A percentile compares a stretch with the other conserved stretches of the same genome.
These are phyloP conservation scores for Mechanitis mazaeus DNA, from an alignment of 2,888 invertebrate species.

Conservation along the genomic window DNA sequence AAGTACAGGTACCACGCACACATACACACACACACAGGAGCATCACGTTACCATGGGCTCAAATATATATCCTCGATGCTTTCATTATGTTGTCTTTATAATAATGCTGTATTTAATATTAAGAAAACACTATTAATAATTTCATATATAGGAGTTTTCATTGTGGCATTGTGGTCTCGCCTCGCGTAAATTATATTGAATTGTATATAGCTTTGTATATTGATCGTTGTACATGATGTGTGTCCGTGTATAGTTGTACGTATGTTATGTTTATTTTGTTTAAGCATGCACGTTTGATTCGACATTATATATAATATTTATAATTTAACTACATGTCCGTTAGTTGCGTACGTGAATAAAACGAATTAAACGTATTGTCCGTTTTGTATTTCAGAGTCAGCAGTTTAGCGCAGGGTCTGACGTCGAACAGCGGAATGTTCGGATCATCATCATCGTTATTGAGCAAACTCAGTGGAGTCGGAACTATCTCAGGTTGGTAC, in stretches of 20 bases:
- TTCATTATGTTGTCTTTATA: no score
- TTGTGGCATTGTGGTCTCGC: slow-evolving; percentile 9
- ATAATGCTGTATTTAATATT: no score
- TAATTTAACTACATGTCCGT: slow-evolving; percentile 21
- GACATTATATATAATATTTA: slow-evolving; percentile 29
- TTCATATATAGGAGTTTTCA: no score
- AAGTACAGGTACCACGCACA: slow-evolving; percentile 77
- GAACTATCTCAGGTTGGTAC: slow-evolving; percentile 71
- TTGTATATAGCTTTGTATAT: slow-evolving; percentile 56
- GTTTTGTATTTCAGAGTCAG: slow-evolving; percentile 65
- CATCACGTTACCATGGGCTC: neutral
- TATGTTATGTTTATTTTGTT: slow-evolving; percentile 29
- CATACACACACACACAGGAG: slow-evolving; percentile 16
- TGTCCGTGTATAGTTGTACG: slow-evolving; percentile 48
- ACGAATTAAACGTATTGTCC: slow-evolving; percentile 32
- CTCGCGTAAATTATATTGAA: slow-evolving; percentile 22
- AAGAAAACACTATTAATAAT: no score
- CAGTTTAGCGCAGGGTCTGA: slow-evolving; percentile 76
- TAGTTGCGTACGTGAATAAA: slow-evolving; percentile 15
- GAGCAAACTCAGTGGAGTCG: slow-evolving; percentile 73
- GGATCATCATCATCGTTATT: slow-evolving; percentile 83
- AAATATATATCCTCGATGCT: neutral
- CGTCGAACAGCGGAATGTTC: slow-evolving; percentile 82
- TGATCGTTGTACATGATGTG: slow-evolving; percentile 41
- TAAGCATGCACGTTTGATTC: slow-evolving; percentile 46